Percentiles rank a stretch among this genome's conserved stretches.
Conservation (phyloP, 2,113 vertebrate species). For the Sterrhoptilus dennistouni region DNA sequence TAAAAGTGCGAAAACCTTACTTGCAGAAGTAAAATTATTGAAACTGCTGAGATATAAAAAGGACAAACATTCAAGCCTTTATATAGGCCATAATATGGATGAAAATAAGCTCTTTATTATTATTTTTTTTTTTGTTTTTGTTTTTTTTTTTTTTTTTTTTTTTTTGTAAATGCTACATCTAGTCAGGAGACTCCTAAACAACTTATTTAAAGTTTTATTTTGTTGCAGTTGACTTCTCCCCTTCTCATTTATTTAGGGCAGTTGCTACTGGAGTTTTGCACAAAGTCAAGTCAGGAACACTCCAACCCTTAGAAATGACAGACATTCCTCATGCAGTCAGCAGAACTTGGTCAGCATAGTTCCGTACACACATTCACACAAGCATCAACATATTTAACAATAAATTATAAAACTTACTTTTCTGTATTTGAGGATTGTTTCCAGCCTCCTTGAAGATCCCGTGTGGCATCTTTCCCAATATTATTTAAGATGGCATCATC, state of each 20-base stretch:
- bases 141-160: no score
- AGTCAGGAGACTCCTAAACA: background rate
- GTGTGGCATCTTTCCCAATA: background rate
- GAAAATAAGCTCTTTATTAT: background rate
- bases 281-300: background rate
- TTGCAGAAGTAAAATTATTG: background rate
- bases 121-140: no score
- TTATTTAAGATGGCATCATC: background rate
- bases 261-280: background rate
- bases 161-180: background rate
- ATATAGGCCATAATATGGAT: background rate
- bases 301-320: background rate
- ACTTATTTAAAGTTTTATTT: background rate
- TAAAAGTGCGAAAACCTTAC: background rate
- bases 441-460: conserved; percentile 6
- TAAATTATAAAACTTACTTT: conserved; percentile 67
- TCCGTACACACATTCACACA: background rate
- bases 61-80: background rate
- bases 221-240: background rate
- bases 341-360: background rate
- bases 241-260: background rate
- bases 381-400: background rate
- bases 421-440: background rate
- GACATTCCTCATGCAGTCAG: background rate
- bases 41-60: background rate